Evolutionary conservation across 1,140 invertebrate species (phyloP), one percentile per base, ranked within the genome.

Genomic region (Heliconius nattereri): DNA sequence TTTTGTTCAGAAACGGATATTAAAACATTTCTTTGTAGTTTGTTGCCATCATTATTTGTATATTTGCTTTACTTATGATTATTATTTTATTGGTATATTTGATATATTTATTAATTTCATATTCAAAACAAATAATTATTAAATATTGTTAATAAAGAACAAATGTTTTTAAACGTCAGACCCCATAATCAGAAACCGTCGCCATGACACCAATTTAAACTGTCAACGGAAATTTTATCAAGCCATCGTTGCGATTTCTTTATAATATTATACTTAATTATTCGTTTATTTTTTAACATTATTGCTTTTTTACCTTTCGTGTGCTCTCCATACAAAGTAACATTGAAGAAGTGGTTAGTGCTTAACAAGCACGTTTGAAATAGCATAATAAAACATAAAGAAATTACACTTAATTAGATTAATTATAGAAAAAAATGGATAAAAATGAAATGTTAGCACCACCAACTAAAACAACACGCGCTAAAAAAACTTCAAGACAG

Each of bases 361-460:
- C 40, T 45, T 16, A 45, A 5, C 3, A 16, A 13, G 0, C 40
- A 5, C 40, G 40, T 45, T 45, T 45, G 40, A 16, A 45, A 45
- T 45, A 45, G 5, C 40, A 45, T 45, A 45, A 45, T 16, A 45
- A 16, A 45, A 45, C 13, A 13, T 3, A 45, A 45, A 13, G 13
- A 16, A 45, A 45, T 45, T 45, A 16, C 19, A 20, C 49, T 52
- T 52, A 74, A 73, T 54, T 20, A 23, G 35, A 72, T 71, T 73
- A 35, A 23, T 45, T 37, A 7, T 45, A 71, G 80, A 86, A 90
- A 85, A 86, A 85, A 86, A 81, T 89, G 54, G 89, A 91, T 77
- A 91, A 88, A 87, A 81, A 85, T 13, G 87, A 89, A 85, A 76
- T 71, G 9, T 86, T 90, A 19, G 83, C 82, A 11, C 77, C 79